Conservation (phyloP, 2,113 vertebrate genomes). For the Centrocercus urophasianus region DNA sequence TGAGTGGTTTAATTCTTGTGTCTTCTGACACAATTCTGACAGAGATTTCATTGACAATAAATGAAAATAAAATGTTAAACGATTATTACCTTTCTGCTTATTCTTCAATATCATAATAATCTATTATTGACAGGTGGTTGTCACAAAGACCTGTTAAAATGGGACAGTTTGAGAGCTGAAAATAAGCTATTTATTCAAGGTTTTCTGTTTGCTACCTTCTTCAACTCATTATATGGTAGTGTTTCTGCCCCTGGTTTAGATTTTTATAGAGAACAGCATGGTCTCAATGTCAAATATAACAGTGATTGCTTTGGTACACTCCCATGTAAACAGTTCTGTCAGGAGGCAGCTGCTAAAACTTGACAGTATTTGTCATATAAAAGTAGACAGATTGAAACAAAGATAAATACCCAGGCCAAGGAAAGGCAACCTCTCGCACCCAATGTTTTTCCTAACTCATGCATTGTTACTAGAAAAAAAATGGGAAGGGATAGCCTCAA, state of each 20-base stretch:
- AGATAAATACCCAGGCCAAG: background rate
- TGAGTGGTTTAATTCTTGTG: background rate
- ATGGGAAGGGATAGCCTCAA: background rate
- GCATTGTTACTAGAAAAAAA: background rate
- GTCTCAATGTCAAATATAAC: constrained; percentile 18
- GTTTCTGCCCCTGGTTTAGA: background rate
- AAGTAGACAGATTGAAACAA: background rate
- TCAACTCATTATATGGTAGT: background rate
- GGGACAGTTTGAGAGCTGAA: background rate
- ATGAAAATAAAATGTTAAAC: background rate
- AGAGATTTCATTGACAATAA: background rate
- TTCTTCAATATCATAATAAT: background rate
- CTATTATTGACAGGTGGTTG: background rate
- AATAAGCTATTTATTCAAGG: constrained; percentile 10
- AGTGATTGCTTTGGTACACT: background rate
- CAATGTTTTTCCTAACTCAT: background rate
- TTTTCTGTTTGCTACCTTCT: background rate
- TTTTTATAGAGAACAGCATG: background rate
- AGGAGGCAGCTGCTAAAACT: background rate
- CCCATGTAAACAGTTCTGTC: background rate
- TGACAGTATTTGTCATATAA: background rate
- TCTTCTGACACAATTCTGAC: background rate
- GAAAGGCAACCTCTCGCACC: background rate
- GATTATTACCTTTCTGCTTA: background rate
- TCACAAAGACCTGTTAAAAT: background rate